phyloP scores from a whole-genome alignment of 1,140 invertebrate genomes.

The Coelopa frigida region DNA sequence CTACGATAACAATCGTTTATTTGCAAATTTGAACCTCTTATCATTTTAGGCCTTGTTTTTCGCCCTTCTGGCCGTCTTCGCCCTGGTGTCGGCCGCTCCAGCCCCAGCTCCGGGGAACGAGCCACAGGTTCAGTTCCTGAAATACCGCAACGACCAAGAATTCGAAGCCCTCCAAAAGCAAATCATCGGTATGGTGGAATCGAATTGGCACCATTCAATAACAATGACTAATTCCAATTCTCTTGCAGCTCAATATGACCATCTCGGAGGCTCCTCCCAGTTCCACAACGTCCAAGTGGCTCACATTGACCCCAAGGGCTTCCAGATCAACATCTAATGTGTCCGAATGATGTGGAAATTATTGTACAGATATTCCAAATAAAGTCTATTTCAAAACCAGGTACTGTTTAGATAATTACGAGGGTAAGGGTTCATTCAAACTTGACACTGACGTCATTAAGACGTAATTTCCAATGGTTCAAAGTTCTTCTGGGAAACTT shows the following conservation, averaged over 20 bases:
- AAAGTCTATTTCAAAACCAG: too few relatives aligned
- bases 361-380: too few relatives aligned
- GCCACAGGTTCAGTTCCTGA: conserved; percentile 19
- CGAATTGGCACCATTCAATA: neutral
- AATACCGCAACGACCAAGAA: conserved; percentile 30
- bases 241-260: conserved; percentile 27
- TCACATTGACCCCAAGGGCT: conserved; percentile 18
- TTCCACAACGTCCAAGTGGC: conserved; percentile 24
- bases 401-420: too few relatives aligned
- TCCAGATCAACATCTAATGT: conserved; percentile 25
- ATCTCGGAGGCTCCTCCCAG: conserved; percentile 20
- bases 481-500: too few relatives aligned
- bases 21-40: neutral
- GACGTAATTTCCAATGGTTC: too few relatives aligned
- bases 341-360: too few relatives aligned
- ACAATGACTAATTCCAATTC: neutral
- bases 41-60: neutral
- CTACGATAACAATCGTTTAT: neutral
- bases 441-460: too few relatives aligned
- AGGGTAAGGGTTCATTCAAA: too few relatives aligned
- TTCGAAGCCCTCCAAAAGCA: conserved; percentile 23
- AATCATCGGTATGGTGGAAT: conserved; percentile 21
- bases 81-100: conserved; percentile 1
- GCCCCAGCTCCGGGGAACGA: conserved; percentile 17
- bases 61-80: neutral